These are phyloP conservation scores for Oscheius sp. DNA, from an alignment of 1,140 invertebrate genomes.

Conservation along the genomic window DNA sequence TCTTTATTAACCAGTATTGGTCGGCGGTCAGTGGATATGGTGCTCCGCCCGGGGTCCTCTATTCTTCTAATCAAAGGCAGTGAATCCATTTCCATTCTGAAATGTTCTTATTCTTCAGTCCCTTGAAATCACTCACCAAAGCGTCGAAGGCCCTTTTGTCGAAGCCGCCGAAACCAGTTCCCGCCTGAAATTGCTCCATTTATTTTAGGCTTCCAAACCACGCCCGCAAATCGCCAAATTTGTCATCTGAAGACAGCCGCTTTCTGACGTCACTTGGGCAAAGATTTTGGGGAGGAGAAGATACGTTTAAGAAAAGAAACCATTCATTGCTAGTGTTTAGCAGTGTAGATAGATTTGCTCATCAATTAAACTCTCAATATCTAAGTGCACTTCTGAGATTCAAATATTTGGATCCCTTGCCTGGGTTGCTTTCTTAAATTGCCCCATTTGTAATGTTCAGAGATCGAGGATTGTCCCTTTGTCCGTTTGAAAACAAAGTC, in stretches of 20 bases:
- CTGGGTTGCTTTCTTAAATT: too few species aligned
- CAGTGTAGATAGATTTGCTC: not conserved
- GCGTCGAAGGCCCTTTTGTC: conserved; percentile 32
- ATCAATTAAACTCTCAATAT: not conserved
- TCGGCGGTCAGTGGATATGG: not conserved
- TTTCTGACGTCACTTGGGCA: too few species aligned
- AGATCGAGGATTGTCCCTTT: too few species aligned
- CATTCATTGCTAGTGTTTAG: not conserved
- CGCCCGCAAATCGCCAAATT: not conserved
- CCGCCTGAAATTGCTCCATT: not conserved
- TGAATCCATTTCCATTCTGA: not conserved
- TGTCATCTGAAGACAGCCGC: not conserved
- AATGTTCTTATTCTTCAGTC: not conserved
- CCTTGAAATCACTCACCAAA: not conserved
- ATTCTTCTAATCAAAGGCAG: not conserved
- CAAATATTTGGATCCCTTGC: too few species aligned
- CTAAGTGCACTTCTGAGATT: too few species aligned
- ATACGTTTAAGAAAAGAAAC: too few species aligned
- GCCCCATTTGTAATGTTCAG: too few species aligned
- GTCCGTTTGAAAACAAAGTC: too few species aligned
- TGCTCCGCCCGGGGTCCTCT: not conserved
- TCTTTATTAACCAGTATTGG: not conserved
- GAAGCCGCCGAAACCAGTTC: conserved; percentile 25
- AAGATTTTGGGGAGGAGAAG: too few species aligned
- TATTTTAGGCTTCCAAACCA: not conserved